Evolutionary conservation across 1,140 invertebrate genomes (phyloP).

Genomic region (Bombus pyrosoma): DNA sequence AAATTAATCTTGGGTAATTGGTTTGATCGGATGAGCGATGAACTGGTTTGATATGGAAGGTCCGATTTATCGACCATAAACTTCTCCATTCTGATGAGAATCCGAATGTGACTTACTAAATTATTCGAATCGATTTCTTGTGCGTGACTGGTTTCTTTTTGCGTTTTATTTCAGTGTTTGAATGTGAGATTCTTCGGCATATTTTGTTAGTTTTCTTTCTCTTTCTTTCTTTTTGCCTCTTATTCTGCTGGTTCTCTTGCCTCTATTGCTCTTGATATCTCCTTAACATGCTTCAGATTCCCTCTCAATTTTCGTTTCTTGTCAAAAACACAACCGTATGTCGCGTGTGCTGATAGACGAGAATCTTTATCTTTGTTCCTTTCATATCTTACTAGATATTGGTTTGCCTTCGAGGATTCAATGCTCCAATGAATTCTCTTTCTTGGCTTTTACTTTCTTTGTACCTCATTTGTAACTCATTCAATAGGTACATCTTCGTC

Average conservation of each 20-base stretch:
- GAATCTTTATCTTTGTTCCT: conserved; percentile 86
- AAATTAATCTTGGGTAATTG: not conserved
- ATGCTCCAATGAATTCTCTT: conserved; percentile 40
- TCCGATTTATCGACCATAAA: not conserved
- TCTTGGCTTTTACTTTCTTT: not conserved
- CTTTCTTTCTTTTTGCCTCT: conserved; percentile 85
- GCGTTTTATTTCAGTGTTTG: not conserved
- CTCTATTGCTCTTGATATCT: conserved; percentile 86
- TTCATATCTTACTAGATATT: conserved; percentile 89
- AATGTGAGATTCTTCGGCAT: not conserved
- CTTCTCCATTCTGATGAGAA: not conserved
- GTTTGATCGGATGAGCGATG: not conserved
- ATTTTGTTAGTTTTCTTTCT: conserved; percentile 78
- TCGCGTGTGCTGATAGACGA: conserved; percentile 88
- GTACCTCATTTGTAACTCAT: not conserved
- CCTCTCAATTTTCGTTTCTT: conserved; percentile 86
- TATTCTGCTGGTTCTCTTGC: conserved; percentile 85
- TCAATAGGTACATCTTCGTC: not conserved
- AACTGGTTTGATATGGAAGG: not conserved
- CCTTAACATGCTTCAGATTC: conserved; percentile 87
- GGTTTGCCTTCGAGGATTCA: conserved; percentile 84
- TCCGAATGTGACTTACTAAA: not conserved
- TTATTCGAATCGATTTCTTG: not conserved
- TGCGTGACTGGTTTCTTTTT: not conserved
- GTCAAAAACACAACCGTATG: conserved; percentile 84